Conservation (phyloP, 1,140 invertebrate species). For the Lineus longissimus region DNA sequence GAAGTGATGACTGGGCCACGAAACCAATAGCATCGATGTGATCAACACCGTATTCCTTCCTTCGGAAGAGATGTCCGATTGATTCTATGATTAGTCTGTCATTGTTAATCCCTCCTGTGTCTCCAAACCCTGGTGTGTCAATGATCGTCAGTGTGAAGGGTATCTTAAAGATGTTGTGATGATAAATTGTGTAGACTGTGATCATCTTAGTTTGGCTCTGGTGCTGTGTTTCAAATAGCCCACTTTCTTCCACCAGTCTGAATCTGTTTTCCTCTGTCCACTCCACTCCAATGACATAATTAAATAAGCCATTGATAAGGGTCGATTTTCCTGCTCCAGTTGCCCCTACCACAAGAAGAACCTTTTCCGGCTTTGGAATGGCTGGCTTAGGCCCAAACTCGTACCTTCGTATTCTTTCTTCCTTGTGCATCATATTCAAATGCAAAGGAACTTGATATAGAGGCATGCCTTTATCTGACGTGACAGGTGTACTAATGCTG, state of each 20-base stretch:
- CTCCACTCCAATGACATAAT: slow-evolving; percentile 15
- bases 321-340: too few relatives aligned
- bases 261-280: slow-evolving; percentile 16
- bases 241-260: slow-evolving; percentile 8
- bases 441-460: too few relatives aligned
- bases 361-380: too few relatives aligned
- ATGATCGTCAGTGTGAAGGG: too few relatives aligned
- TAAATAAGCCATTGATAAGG: slow-evolving; percentile 2
- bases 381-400: too few relatives aligned
- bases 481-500: too few relatives aligned
- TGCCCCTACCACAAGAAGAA: too few relatives aligned
- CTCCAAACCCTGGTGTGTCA: slow-evolving; percentile 14
- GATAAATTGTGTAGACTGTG: slow-evolving; percentile 21
- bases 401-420: too few relatives aligned
- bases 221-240: slow-evolving; percentile 17
- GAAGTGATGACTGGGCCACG: slow-evolving; percentile 6
- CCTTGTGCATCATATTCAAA: too few relatives aligned
- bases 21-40: slow-evolving; percentile 24
- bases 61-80: slow-evolving; percentile 23
- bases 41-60: slow-evolving; percentile 20
- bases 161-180: not conserved
- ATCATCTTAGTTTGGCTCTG: slow-evolving; percentile 25
- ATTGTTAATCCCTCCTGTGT: slow-evolving; percentile 24
- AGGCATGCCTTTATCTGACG: too few relatives aligned
- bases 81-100: slow-evolving; percentile 25